phyloP scores from a whole-genome alignment of 2,113 vertebrate genomes.

The Cyprinodon tularosa region DNA sequence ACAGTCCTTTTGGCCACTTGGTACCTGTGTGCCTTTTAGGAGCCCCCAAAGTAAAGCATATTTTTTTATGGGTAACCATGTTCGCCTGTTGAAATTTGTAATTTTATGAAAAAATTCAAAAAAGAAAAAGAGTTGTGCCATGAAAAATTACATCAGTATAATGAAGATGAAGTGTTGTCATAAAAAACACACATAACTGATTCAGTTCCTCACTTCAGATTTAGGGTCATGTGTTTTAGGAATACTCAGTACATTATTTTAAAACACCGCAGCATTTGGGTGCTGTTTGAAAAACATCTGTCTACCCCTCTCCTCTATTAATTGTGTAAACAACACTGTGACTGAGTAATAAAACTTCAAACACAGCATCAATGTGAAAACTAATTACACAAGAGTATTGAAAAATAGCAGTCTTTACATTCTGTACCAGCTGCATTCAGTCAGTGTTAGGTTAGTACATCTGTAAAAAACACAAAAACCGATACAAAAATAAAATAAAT shows the following conservation, averaged over 20 bases:
- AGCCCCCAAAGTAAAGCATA: neutral
- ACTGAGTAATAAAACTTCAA: neutral
- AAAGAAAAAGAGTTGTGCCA: neutral
- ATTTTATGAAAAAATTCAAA: neutral
- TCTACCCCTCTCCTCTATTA: neutral
- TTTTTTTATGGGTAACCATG: neutral
- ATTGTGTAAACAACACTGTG: neutral
- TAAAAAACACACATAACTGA: neutral
- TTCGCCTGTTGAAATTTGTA: neutral
- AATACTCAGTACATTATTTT: neutral
- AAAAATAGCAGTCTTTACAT: neutral
- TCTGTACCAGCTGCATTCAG: neutral
- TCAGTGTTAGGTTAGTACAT: neutral
- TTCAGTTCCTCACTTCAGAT: neutral
- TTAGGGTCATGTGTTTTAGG: neutral
- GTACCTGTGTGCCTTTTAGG: neutral
- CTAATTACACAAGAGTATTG: neutral
- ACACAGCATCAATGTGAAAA: neutral
- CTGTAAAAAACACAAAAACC: neutral
- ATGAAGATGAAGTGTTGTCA: neutral
- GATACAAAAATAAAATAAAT: neutral
- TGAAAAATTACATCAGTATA: neutral
- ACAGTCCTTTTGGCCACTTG: neutral
- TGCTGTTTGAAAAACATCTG: neutral
- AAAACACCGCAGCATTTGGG: neutral